phyloP scores from a whole-genome alignment of 2,888 invertebrate genomes.

The Nyleta sp. region DNA sequence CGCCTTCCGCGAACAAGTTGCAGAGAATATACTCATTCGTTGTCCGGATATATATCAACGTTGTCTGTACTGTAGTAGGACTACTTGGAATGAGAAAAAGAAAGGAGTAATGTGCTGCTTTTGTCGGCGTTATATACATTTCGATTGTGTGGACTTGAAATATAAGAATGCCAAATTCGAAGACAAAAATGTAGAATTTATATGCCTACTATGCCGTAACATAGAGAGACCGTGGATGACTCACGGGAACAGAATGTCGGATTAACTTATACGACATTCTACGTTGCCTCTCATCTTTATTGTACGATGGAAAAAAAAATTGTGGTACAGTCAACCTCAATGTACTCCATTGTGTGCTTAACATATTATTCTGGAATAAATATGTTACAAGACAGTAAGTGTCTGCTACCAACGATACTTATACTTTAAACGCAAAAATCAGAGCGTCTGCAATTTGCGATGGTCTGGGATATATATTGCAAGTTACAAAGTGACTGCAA shows the following conservation, averaged over 20 bases:
- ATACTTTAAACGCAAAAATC: no score
- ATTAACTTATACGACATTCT: no score
- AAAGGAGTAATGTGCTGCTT: conserved; percentile 17
- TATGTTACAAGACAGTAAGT: no score
- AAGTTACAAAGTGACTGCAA: background rate
- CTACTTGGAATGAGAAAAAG: background rate
- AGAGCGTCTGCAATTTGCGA: no score
- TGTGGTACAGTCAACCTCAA: no score
- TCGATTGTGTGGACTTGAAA: background rate
- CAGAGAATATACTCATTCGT: background rate
- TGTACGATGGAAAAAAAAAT: no score
- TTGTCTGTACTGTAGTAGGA: background rate
- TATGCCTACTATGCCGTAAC: background rate
- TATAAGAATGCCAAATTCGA: background rate
- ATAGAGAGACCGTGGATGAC: conserved; percentile 6
- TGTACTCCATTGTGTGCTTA: no score
- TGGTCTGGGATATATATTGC: no score
- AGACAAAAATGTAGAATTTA: background rate
- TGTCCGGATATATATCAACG: conserved; percentile 1
- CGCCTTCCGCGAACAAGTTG: background rate
- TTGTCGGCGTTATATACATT: conserved; percentile 3
- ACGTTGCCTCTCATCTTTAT: no score
- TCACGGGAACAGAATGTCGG: background rate
- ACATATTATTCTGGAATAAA: no score
- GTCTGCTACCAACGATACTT: no score